Conservation (phyloP, 1,140 invertebrate species). For the Meteorus sp. region DNA sequence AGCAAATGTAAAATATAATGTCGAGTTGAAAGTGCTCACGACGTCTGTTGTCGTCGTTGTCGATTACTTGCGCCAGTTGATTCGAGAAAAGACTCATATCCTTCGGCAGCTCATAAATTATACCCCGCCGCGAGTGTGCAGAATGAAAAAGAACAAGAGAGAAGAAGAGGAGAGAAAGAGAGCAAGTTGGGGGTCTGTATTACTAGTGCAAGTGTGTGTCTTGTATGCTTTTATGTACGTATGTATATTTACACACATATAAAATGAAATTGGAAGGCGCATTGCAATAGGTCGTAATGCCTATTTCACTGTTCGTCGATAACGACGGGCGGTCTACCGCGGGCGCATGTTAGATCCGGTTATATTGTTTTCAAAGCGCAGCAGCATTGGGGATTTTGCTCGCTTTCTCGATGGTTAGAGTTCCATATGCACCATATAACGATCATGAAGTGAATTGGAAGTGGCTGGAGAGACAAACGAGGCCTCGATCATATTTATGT, state of each 20-base stretch:
- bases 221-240: too few species aligned
- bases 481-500: slow-evolving; percentile 19
- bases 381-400: not conserved
- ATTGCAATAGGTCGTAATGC: slow-evolving; percentile 5
- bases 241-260: not conserved
- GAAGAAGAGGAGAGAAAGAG: not conserved
- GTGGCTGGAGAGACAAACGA: slow-evolving; percentile 25
- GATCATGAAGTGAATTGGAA: slow-evolving; percentile 23
- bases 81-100: slow-evolving; percentile 14
- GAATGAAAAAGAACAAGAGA: too few species aligned
- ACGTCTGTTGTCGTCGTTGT: too few species aligned
- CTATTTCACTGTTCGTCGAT: slow-evolving; percentile 22
- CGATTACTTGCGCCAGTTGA: too few species aligned
- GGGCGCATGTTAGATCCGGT: slow-evolving; percentile 20
- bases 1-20: not conserved
- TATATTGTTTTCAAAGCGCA: slow-evolving; percentile 21
- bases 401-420: too few species aligned
- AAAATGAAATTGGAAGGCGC: not conserved
- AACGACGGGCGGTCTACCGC: slow-evolving; percentile 22
- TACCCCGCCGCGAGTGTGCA: not conserved
- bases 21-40: too few species aligned
- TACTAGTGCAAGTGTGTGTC: not conserved
- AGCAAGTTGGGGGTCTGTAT: not conserved
- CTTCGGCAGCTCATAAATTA: slow-evolving; percentile 19
- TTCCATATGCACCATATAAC: too few species aligned